Conservation (phyloP, 2,888 invertebrate genomes). For the Melieria picta region DNA sequence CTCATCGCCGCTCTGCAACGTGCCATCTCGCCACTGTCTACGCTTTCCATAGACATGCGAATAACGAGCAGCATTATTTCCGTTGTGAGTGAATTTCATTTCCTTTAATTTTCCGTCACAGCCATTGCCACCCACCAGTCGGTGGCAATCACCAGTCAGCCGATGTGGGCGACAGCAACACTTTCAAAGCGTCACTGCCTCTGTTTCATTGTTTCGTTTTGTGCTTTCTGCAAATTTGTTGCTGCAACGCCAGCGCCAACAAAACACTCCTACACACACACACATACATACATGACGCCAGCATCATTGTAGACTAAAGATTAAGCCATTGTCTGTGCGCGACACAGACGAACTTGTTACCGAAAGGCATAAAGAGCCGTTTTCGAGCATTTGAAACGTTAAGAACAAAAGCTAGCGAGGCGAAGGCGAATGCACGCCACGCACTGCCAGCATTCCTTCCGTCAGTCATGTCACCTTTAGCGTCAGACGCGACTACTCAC, state of each 20-base stretch:
- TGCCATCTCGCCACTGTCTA: too few species aligned
- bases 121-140: neutral
- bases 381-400: neutral
- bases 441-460: too few species aligned
- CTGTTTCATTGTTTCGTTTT: too few species aligned
- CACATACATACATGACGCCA: neutral
- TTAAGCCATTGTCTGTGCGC: constrained; percentile 18
- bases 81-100: constrained; percentile 59
- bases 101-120: constrained; percentile 50
- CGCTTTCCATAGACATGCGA: constrained; percentile 17
- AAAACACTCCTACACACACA: neutral
- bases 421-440: neutral
- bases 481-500: too few species aligned
- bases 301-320: constrained; percentile 4
- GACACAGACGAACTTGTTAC: constrained; percentile 1
- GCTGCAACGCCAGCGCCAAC: neutral
- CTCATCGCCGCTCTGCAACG: too few species aligned
- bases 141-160: neutral
- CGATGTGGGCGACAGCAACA: too few species aligned
- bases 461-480: too few species aligned
- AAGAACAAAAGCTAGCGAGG: neutral
- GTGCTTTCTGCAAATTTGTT: too few species aligned
- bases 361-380: constrained; percentile 1
- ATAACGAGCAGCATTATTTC: constrained; percentile 49
- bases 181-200: too few species aligned